Percentiles rank a stretch among this genome's conserved stretches.
phyloP scores from a whole-genome alignment of 1,140 invertebrate species.

The Hormaphis cornu region DNA sequence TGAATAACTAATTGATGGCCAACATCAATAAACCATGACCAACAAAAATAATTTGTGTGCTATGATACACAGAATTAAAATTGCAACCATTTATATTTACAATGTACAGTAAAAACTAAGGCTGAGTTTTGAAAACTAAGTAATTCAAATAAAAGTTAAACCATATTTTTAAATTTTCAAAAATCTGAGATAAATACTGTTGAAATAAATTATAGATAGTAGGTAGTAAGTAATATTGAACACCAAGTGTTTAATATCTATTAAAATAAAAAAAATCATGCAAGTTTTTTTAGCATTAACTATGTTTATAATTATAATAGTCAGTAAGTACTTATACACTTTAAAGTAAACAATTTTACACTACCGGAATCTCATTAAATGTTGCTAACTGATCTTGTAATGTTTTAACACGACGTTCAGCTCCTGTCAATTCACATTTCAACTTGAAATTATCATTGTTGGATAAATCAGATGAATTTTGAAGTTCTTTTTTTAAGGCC shows the following conservation, averaged over 20 bases:
- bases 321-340: no score
- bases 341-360: neutral
- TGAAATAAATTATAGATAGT: neutral
- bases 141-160: neutral
- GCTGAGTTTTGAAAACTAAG: no score
- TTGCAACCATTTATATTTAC: no score
- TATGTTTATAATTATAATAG: no score
- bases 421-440: constrained; percentile 48
- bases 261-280: neutral
- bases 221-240: neutral
- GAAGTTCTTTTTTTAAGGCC: constrained; percentile 52
- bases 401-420: constrained; percentile 52
- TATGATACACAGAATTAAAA: no score
- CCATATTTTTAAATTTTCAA: neutral
- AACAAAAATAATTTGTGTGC: no score
- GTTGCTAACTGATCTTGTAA: constrained; percentile 50
- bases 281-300: no score
- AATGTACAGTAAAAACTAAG: no score
- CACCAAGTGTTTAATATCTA: no score
- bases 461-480: constrained; percentile 47
- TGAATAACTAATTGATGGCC: no score
- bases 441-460: constrained; percentile 41
- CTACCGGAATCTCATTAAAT: constrained; percentile 18
- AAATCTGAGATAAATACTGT: neutral
- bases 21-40: no score